Evolutionary conservation across 1,140 invertebrate species (phyloP).

Genomic region (Tetramorium simillimum): DNA sequence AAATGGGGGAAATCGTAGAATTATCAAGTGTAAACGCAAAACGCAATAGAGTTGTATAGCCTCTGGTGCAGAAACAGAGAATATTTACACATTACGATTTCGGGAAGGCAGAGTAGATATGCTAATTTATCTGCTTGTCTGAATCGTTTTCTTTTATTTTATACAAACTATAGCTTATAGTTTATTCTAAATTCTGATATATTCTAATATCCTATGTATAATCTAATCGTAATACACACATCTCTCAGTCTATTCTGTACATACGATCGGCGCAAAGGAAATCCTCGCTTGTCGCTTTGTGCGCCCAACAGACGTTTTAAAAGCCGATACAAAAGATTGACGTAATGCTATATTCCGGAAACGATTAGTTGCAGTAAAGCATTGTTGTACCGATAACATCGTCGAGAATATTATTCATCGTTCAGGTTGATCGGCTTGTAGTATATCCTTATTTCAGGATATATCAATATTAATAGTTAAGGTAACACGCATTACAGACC

Average conservation of each 20-base stretch:
- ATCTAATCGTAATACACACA: conserved; percentile 72
- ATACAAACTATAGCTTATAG: conserved; percentile 70
- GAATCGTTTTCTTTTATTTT: conserved; percentile 68
- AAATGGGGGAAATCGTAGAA: neutral
- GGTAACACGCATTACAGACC: conserved; percentile 36
- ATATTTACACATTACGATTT: conserved; percentile 42
- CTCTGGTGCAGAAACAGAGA: conserved; percentile 65
- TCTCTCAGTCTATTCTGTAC: conserved; percentile 80
- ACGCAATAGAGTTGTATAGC: conserved; percentile 41
- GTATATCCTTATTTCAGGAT: neutral
- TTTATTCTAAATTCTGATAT: conserved; percentile 57
- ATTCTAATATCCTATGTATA: conserved; percentile 58
- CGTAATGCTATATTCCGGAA: conserved; percentile 27
- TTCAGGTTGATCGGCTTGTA: conserved; percentile 27
- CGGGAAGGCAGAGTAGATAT: conserved; percentile 76
- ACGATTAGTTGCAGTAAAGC: neutral
- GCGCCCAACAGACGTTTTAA: conserved; percentile 56
- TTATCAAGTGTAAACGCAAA: neutral
- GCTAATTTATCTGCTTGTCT: conserved; percentile 69
- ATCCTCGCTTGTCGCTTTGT: conserved; percentile 44
- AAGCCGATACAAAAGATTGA: conserved; percentile 70
- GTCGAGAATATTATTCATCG: neutral
- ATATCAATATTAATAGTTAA: neutral
- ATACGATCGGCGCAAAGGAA: conserved; percentile 65
- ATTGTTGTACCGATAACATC: neutral